Evolutionary conservation across 2,113 vertebrate species (phyloP).

Genomic region (Poicephalus gulielmi): DNA sequence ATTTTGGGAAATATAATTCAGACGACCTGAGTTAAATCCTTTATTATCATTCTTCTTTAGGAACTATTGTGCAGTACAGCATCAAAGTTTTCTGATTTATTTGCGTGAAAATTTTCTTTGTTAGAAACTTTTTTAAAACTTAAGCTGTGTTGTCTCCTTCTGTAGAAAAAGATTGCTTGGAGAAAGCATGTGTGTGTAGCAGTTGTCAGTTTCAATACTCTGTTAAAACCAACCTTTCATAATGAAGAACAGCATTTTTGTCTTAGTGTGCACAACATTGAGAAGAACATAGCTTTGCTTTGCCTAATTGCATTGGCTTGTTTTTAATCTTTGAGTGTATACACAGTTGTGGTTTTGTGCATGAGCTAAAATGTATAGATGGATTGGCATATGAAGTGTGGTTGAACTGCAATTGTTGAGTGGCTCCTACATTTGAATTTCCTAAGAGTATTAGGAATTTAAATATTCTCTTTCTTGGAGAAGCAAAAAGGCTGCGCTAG

Average conservation of each 20-base stretch:
- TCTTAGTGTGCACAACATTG: background rate
- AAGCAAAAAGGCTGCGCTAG: background rate
- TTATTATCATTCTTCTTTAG: background rate
- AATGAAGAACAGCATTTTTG: background rate
- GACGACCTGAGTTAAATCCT: background rate
- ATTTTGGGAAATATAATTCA: constrained; percentile 57
- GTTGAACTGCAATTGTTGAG: background rate
- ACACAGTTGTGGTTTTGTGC: background rate
- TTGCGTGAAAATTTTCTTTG: background rate
- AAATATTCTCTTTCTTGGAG: background rate
- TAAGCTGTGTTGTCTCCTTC: background rate
- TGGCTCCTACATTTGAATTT: background rate
- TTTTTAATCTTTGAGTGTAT: background rate
- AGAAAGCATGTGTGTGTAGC: background rate
- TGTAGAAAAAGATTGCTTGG: background rate
- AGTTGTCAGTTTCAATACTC: background rate
- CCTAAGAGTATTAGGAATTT: background rate
- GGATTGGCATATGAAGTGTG: background rate
- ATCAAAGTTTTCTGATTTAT: background rate
- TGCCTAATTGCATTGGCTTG: background rate
- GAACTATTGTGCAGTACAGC: background rate
- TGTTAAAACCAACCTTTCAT: background rate
- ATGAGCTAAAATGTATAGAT: background rate
- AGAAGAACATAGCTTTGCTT: background rate
- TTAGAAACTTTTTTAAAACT: background rate